Percentiles rank a stretch among this genome's conserved stretches.
Evolutionary conservation across 2,797 vertebrate species (phyloP).

Genomic region (Takifugu ocellatus): DNA sequence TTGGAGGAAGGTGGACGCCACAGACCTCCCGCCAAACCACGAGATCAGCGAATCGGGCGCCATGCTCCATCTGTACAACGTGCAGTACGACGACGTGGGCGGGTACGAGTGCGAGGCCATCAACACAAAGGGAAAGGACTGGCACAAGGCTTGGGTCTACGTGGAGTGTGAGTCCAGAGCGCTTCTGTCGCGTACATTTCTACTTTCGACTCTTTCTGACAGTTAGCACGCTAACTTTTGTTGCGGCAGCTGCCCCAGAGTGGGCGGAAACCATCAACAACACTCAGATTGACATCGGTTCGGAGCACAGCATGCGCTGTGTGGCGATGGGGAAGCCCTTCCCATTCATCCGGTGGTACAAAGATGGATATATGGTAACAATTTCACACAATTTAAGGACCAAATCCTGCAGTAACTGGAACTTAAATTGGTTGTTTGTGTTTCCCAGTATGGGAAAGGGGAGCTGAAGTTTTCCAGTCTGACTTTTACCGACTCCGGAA

Average conservation of each 20-base stretch:
- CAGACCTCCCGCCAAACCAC: constrained; percentile 86
- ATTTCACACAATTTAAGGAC: too few species aligned
- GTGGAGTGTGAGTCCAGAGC: constrained; percentile 83
- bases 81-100: constrained; percentile 95
- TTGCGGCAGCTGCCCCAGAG: constrained; percentile 84
- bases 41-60: constrained; percentile 91
- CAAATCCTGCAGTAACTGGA: neutral
- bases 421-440: constrained; percentile 25
- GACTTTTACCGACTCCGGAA: constrained; percentile 89
- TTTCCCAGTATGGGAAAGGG: constrained; percentile 86
- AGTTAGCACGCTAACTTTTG: neutral
- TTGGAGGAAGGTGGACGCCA: constrained; percentile 89
- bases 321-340: constrained; percentile 89
- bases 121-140: constrained; percentile 95
- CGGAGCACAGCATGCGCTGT: constrained; percentile 91
- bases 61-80: constrained; percentile 90
- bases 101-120: constrained; percentile 93
- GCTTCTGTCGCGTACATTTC: neutral
- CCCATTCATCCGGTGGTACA: constrained; percentile 93
- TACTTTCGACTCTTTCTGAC: neutral
- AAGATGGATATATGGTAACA: constrained; percentile 87
- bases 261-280: constrained; percentile 98
- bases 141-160: constrained; percentile 88
- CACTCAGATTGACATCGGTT: constrained; percentile 92
- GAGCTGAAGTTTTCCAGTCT: constrained; percentile 89